phyloP scores from a whole-genome alignment of 1,140 invertebrate species.

The Diabrotica virgifera region DNA sequence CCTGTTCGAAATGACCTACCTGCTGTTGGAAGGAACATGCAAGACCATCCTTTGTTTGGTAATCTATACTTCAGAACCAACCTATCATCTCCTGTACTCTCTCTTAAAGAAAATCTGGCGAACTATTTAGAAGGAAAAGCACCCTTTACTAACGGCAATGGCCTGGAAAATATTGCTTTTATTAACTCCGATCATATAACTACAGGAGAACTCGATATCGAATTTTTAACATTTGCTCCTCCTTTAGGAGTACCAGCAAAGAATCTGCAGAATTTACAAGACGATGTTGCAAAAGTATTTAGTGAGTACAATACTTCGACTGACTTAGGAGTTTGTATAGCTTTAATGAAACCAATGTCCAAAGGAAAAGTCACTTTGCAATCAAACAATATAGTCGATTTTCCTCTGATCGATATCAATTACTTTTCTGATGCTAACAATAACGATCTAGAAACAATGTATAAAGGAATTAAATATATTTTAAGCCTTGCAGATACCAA shows the following conservation, averaged over 20 bases:
- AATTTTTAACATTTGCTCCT: not conserved
- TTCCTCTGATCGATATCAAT: slow-evolving; percentile 76
- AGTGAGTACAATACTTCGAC: not conserved
- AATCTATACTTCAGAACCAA: slow-evolving; percentile 44
- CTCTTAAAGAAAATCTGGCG: slow-evolving; percentile 11
- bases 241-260: not conserved
- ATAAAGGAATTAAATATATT: slow-evolving; percentile 57
- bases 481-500: slow-evolving; percentile 58
- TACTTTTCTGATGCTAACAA: slow-evolving; percentile 60
- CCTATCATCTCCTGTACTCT: not conserved
- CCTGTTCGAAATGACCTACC: slow-evolving; percentile 65
- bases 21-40: slow-evolving; percentile 67
- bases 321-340: slow-evolving; percentile 55
- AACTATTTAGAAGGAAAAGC: slow-evolving; percentile 21
- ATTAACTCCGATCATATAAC: slow-evolving; percentile 4
- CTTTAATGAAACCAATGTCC: slow-evolving; percentile 69
- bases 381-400: slow-evolving; percentile 64
- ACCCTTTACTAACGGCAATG: slow-evolving; percentile 6
- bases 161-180: slow-evolving; percentile 2
- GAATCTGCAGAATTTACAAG: not conserved
- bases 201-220: not conserved
- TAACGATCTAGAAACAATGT: slow-evolving; percentile 64
- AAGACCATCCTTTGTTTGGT: slow-evolving; percentile 69
- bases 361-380: slow-evolving; percentile 65
- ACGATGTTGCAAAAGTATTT: not conserved